A percentile compares a stretch with the other conserved stretches of the same genome.
Conservation (phyloP, 2,113 vertebrate genomes). For the Carassius carassius region DNA sequence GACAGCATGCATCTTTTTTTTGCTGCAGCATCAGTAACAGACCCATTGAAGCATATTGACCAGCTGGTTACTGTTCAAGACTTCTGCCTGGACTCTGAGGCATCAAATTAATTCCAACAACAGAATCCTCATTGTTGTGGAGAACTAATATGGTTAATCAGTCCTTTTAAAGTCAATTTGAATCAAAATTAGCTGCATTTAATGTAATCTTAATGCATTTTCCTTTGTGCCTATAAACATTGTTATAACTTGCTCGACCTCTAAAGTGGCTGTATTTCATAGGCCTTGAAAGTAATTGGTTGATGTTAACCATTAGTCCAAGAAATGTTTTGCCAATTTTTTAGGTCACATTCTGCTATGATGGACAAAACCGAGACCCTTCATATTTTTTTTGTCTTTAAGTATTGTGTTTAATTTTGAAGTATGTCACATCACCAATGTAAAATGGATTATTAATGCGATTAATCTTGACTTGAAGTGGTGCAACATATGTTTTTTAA, state of each 20-base stretch:
- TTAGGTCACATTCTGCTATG: neutral
- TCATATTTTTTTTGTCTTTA: no score
- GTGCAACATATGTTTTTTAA: no score
- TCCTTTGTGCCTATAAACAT: neutral
- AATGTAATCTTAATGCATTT: neutral
- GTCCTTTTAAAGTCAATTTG: no score
- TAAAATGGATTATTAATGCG: no score
- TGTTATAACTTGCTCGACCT: neutral
- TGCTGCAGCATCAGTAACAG: constrained; percentile 44
- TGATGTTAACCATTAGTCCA: neutral
- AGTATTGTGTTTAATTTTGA: no score
- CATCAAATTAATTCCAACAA: neutral
- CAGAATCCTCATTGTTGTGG: no score
- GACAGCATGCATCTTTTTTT: constrained; percentile 41
- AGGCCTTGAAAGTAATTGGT: neutral
- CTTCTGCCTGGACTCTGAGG: neutral
- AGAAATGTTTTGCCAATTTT: neutral
- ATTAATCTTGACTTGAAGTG: no score
- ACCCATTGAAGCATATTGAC: constrained; percentile 41
- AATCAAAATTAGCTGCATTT: neutral
- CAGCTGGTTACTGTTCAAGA: constrained; percentile 36
- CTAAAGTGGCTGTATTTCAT: neutral
- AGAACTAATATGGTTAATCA: no score
- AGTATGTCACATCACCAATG: no score
- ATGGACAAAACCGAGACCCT: neutral